Evolutionary conservation across 2,113 vertebrate genomes (phyloP), one percentile per base, ranked within the genome.

Genomic region (Lycaon pictus): DNA sequence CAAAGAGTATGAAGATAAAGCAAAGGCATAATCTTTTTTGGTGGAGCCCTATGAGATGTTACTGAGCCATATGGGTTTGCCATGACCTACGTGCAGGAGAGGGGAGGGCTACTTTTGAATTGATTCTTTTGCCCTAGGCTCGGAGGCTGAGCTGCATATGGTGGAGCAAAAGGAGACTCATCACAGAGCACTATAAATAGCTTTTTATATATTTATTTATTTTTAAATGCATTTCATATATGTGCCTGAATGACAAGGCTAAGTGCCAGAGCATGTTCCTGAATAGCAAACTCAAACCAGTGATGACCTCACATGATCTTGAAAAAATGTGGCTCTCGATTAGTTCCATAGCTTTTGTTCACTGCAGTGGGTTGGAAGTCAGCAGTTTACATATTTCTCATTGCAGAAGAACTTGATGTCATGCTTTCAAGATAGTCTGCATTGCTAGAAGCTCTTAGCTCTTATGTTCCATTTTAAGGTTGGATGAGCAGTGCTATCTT

Each of bases 391-490:
- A 3, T 91, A 77, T 69, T 96, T 76, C 19, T 79, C 32, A 58
- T 56, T 88, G 65, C 94, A 65, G 48, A 60, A 93, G 60, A 85
- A 56, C 19, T 19, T 86, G 60, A 82, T 51, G 63, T 56, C n/a
- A 4, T 77, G 29, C 56, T 80, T 97, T 92, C 25, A 92, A 48
- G 35, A 56, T 19, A 1, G 32, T 55, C 58, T 72, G 17, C 60
- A 22, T 56, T 17, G 25, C 35, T 32, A 10, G 74, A 93, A 93
- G 15, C 43, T 72, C 71, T 63, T 19, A 94, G 81, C n/a, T 48
- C 53, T 91, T 35, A 67, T 25, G 10, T 87, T 72, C 60, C 29
- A 67, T 94, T 97, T 93, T 95, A 81, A 91, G 82, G 58, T 51
- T 76, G 55, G 55, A 65, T 93, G 79, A 86, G 29, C 55, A 89